A percentile compares a stretch with the other conserved stretches of the same genome.
Conservation (phyloP, 2,888 invertebrate genomes). For the Eupelmus urozonus region DNA sequence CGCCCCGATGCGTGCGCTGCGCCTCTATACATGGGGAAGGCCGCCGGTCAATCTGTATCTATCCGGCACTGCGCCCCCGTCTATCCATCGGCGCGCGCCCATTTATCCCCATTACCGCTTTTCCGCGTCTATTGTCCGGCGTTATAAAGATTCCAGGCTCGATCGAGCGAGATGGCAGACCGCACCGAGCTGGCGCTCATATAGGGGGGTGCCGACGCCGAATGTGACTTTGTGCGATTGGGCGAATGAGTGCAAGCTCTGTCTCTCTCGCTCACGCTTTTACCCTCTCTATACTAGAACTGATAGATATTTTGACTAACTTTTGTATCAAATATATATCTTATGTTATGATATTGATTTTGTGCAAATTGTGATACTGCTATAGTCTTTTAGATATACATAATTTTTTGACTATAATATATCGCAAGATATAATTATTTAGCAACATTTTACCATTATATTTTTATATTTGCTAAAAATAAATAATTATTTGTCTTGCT, state of each 20-base stretch:
- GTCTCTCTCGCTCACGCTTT: neutral
- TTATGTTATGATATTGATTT: too few relatives aligned
- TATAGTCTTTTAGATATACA: too few relatives aligned
- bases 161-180: neutral
- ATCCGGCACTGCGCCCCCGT: slow-evolving; percentile 3
- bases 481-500: too few relatives aligned
- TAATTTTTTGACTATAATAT: too few relatives aligned
- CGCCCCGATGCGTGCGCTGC: neutral
- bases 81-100: slow-evolving; percentile 8
- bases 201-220: neutral
- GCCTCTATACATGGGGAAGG: neutral
- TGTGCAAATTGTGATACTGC: too few relatives aligned
- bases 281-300: too few relatives aligned
- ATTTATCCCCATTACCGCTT: slow-evolving; percentile 54
- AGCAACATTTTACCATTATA: too few relatives aligned
- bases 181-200: neutral
- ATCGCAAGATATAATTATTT: too few relatives aligned
- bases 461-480: too few relatives aligned
- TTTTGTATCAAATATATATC: too few relatives aligned
- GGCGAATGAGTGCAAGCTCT: slow-evolving; percentile 21
- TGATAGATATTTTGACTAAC: too few relatives aligned
- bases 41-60: slow-evolving; percentile 36
- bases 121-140: slow-evolving; percentile 51
- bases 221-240: slow-evolving; percentile 26
- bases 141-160: slow-evolving; percentile 52